Conservation (phyloP, 2,113 vertebrate genomes). For the Camelus dromedarius region DNA sequence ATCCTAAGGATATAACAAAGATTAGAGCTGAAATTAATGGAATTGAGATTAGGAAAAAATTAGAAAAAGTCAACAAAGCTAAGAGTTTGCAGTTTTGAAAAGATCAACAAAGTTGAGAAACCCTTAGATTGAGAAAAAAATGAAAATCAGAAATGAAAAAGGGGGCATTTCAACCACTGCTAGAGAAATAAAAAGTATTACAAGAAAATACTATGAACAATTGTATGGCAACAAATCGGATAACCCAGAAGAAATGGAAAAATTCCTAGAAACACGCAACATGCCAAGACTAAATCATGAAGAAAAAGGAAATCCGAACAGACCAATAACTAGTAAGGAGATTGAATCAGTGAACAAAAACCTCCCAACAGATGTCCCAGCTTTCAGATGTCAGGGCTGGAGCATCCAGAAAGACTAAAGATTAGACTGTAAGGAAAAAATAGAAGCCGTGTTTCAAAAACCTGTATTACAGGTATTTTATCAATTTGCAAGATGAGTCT, state of each 20-base stretch:
- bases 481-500: slow-evolving; percentile 87
- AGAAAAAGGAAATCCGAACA: neutral
- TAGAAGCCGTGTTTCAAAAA: slow-evolving; percentile 56
- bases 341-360: neutral
- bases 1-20: neutral
- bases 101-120: neutral
- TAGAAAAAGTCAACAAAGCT: neutral
- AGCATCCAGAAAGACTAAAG: neutral
- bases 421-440: neutral
- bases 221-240: neutral
- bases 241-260: neutral
- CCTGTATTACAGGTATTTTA: slow-evolving; percentile 80
- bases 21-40: neutral
- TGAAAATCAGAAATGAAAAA: slow-evolving; percentile 37
- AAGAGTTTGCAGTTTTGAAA: neutral
- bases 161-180: neutral
- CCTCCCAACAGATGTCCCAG: neutral
- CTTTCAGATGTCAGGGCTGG: neutral
- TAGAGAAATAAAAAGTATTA: neutral
- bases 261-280: neutral
- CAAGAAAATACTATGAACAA: neutral
- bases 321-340: neutral
- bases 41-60: neutral
- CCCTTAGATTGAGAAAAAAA: neutral
- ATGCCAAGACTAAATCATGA: neutral